Evolutionary conservation across 2,888 invertebrate species (phyloP), one percentile per base, ranked within the genome.

Genomic region (Scaptomyza cyrtandrae): DNA sequence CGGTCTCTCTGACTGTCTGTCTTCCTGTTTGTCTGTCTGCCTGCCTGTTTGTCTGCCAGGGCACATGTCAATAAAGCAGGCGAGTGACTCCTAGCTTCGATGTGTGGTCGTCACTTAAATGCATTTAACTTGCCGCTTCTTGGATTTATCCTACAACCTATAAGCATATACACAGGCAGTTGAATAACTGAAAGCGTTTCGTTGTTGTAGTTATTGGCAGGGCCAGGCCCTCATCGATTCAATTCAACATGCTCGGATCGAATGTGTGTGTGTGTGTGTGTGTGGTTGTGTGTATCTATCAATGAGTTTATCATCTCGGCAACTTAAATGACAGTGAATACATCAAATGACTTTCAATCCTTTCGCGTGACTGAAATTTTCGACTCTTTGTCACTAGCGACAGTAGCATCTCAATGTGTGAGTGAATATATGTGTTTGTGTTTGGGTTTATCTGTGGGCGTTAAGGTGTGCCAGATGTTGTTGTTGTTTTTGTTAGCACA

Each of bases 261-360:
- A 9, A 14, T 35, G 24, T 35, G 16, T 29, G 6, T 57, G 24
- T 27, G 24, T 37, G n/a, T n/a, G 10, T 35, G n/a, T 37, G 33
- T 37, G 49, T 46, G 33, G 27, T 27, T 43, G 5, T 37, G 3
- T 54, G 0, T 44, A 71, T 84, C 81, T 80, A 87, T 84, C 66
- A 75, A 54, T 85, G 73, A 72, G 71, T 82, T 74, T 74, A 83
- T 85, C 74, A 68, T 63, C 43, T 49, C 76, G 68, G 68, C 70
- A 84, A 83, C 84, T 88, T 83, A 85, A 85, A 88, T 88, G 88
- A 80, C 86, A 73, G 75, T 58, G 71, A 83, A 84, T 84, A 80
- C 88, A 86, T 84, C 84, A 88, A 86, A 77, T 86, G 84, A 83
- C 80, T 86, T 83, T 86, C 84, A 85, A 85, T 86, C 84, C 84